A percentile compares a stretch with the other conserved stretches of the same genome.
phyloP scores from a whole-genome alignment of 1,140 invertebrate species.

The Coelopa frigida region DNA sequence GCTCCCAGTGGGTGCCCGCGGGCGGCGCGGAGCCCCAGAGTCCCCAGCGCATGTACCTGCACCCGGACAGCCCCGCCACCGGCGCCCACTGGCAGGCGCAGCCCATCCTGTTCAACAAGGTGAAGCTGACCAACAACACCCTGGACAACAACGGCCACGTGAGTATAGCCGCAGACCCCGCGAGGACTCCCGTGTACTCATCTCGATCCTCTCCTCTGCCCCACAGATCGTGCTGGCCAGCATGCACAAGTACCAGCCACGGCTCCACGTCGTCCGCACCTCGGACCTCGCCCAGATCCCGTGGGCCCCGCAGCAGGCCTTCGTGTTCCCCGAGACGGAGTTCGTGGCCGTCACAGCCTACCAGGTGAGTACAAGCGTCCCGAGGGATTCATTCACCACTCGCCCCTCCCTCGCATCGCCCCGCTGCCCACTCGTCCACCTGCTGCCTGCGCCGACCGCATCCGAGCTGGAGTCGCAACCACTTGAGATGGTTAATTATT shows the following conservation, averaged over 20 bases:
- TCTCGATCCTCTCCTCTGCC: constrained; percentile 11
- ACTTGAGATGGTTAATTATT: constrained; percentile 9
- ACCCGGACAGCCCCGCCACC: constrained; percentile 77
- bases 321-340: constrained; percentile 71
- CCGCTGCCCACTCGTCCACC: background rate
- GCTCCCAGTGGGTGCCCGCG: constrained; percentile 70
- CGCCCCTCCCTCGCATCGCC: background rate
- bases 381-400: no score
- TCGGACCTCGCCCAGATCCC: constrained; percentile 58
- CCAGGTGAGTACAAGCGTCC: constrained; percentile 66
- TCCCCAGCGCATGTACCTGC: constrained; percentile 65
- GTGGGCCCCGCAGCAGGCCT: constrained; percentile 56
- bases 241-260: constrained; percentile 87
- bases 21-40: constrained; percentile 80
- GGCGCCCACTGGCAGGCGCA: constrained; percentile 83
- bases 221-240: constrained; percentile 78
- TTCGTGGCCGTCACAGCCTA: constrained; percentile 91
- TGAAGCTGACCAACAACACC: constrained; percentile 87
- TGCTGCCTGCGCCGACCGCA: background rate
- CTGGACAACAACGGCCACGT: constrained; percentile 75
- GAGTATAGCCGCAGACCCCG: constrained; percentile 51
- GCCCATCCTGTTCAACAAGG: constrained; percentile 71
- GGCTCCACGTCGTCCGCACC: constrained; percentile 70
- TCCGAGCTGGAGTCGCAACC: constrained; percentile 3
- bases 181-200: constrained; percentile 4